Conservation (phyloP, 2,797 vertebrate species). For the Pangasius macronema region DNA sequence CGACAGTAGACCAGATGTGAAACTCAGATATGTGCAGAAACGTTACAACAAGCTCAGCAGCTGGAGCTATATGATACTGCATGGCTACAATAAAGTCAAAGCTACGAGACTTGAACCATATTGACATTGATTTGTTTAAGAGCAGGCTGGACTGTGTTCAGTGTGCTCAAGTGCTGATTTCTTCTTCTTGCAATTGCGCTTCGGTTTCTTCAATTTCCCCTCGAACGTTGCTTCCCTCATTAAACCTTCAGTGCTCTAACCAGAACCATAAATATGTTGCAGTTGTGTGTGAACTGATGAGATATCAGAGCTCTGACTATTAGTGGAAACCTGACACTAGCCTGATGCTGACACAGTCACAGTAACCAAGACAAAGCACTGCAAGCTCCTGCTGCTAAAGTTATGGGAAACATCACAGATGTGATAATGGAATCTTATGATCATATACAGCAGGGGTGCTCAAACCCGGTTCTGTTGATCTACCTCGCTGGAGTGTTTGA, state of each 20-base stretch:
- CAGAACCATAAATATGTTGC: not conserved
- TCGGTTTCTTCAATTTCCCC: not conserved
- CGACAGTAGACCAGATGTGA: slow-evolving; percentile 77
- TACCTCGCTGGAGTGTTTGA: not conserved
- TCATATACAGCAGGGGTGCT: not conserved
- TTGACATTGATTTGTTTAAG: slow-evolving; percentile 1
- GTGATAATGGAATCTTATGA: not conserved
- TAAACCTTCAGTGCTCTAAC: slow-evolving; percentile 16
- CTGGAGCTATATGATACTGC: slow-evolving; percentile 33
- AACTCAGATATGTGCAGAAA: slow-evolving; percentile 81
- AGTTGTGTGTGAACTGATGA: not conserved
- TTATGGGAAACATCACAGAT: not conserved
- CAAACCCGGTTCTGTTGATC: not conserved
- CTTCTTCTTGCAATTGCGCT: not conserved
- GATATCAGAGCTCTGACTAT: not conserved
- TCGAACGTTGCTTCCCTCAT: not conserved
- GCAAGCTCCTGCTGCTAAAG: not conserved
- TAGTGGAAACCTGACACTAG: not conserved
- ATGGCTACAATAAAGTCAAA: slow-evolving; percentile 36
- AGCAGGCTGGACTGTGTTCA: slow-evolving; percentile 18
- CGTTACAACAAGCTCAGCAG: slow-evolving; percentile 69
- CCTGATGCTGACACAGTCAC: not conserved
- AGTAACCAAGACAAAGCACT: not conserved
- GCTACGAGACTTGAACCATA: slow-evolving; percentile 30
- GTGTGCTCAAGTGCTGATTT: not conserved